A percentile compares a stretch with the other conserved stretches of the same genome.
Conservation (phyloP, 2,113 vertebrate species). For the Psephotus haematonotus region DNA sequence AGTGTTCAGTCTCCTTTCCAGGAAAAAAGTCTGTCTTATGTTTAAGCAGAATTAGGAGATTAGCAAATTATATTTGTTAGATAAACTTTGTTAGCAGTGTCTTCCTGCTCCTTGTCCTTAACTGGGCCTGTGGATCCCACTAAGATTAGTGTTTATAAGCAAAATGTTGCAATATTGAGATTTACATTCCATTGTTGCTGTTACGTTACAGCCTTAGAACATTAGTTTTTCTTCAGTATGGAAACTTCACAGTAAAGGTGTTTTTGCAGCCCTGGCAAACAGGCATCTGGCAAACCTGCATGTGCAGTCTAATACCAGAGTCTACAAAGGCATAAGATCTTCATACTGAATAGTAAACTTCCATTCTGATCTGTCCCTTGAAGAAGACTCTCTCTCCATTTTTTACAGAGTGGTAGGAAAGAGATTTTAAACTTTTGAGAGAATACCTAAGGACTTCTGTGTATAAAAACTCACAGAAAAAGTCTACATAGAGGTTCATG, state of each 20-base stretch:
- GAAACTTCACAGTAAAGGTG: neutral
- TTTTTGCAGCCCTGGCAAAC: neutral
- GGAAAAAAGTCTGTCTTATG: neutral
- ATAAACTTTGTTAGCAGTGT: neutral
- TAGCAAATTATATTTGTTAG: neutral
- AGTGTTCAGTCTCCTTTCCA: neutral
- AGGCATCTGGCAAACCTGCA: neutral
- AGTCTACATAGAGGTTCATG: neutral
- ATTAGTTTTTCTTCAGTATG: neutral
- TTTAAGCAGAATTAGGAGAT: neutral
- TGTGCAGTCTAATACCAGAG: neutral
- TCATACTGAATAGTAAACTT: neutral
- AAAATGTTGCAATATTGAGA: neutral
- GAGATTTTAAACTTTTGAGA: neutral
- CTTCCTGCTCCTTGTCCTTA: neutral
- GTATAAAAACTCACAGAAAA: neutral
- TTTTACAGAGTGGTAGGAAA: neutral
- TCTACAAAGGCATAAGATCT: neutral
- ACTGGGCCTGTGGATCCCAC: neutral
- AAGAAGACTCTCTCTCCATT: neutral
- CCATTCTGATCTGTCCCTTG: neutral
- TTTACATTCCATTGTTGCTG: neutral
- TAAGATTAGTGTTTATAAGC: neutral
- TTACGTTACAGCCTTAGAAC: neutral
- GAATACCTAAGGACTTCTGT: neutral